Evolutionary conservation across 2,113 vertebrate genomes (phyloP), one percentile per base, ranked within the genome.

Genomic region (Ameiurus melas): DNA sequence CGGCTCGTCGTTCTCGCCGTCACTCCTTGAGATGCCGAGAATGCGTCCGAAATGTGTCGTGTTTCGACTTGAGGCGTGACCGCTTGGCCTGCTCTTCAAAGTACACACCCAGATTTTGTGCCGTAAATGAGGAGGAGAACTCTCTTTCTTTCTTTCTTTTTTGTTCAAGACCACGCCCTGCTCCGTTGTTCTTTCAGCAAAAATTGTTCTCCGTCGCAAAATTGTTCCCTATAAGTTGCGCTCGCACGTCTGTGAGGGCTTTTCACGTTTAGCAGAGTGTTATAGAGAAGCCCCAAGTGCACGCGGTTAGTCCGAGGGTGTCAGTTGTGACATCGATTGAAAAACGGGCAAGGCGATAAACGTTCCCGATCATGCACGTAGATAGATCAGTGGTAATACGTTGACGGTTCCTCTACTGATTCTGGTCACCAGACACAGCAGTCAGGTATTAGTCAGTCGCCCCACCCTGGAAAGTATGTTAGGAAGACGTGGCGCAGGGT

Each of bases 101-200:
- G 16, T 51, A 5, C 73, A 79, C 43, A 4, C 75, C 19, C 53
- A 13, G 66, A 71, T 85, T 25, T 36, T 53, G 13, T 55, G 71
- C 27, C 19, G n/a, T 55, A 81, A 22, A 22, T 12, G 12, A 64
- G 33, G 30, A 43, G 20, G 58, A 64, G 19, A 25, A 68, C 36
- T 79, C 12, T 6, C 43, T 47, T 47, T 47, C 43, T 47, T 7
- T 5, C 4, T 43, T 43, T 39, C 36, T 43, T 47, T 68, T 58
- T 68, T 30, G 14, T 43, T 64, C 58, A 30, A 83, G 79, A 47
- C 79, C 86, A 83, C 86, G 36, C 86, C 86, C 66, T 83, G 78
- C 16, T 83, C 55, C 36, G 33, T 83, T 47, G 5, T 47, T 47
- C 43, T 47, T 36, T 83, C 77, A 80, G 13, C 25, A n/a, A n/a